phyloP scores from a whole-genome alignment of 2,888 invertebrate genomes.

The Pammene fasciana region DNA sequence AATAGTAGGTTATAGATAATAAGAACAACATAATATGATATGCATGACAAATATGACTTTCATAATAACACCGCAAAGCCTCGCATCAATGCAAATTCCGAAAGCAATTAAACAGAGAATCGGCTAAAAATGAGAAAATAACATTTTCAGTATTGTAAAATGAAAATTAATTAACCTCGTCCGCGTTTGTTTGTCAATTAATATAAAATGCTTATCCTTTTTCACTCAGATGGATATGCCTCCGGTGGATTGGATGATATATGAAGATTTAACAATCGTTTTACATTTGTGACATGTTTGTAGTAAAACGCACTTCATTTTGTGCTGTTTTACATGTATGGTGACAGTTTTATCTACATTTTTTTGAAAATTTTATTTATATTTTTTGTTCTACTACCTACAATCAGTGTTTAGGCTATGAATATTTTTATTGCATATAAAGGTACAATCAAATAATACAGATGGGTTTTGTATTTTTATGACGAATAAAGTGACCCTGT shows the following conservation, averaged over 20 bases:
- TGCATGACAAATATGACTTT: neutral
- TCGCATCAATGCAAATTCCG: conserved; percentile 17
- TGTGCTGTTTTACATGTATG: neutral
- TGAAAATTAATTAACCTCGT: conserved; percentile 34
- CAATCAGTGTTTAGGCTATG: too few relatives aligned
- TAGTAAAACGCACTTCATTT: neutral
- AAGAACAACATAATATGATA: neutral
- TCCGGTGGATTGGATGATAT: conserved; percentile 23
- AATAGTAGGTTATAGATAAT: too few relatives aligned
- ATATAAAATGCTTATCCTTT: conserved; percentile 34
- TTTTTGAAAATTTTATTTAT: too few relatives aligned
- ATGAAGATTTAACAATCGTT: conserved; percentile 21
- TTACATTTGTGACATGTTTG: conserved; percentile 4
- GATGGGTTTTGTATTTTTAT: too few relatives aligned
- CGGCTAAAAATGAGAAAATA: conserved; percentile 25
- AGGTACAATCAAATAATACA: too few relatives aligned
- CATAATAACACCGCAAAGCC: neutral
- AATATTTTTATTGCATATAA: too few relatives aligned
- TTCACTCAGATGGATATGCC: conserved; percentile 26
- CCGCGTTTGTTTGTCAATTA: conserved; percentile 38
- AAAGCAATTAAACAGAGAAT: conserved; percentile 33
- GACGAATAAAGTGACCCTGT: too few relatives aligned
- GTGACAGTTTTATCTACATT: neutral
- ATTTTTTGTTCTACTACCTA: too few relatives aligned
- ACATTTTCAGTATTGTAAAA: conserved; percentile 33